Evolutionary conservation across 2,888 invertebrate species (phyloP).

Genomic region (Cosmopolites sordidus): DNA sequence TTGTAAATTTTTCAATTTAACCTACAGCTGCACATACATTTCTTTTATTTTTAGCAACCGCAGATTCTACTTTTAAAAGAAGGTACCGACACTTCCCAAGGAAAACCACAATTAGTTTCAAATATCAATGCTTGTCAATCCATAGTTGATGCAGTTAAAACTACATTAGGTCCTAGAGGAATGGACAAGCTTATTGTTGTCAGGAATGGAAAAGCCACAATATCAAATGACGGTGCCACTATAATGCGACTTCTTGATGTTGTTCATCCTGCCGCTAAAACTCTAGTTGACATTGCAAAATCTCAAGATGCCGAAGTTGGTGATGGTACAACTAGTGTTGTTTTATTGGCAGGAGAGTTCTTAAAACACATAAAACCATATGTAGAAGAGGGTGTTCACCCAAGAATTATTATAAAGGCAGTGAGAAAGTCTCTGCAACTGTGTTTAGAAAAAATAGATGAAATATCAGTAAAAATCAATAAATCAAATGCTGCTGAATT

Average conservation of each 20-base stretch:
- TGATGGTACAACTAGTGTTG: constrained; percentile 98
- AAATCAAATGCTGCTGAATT: constrained; percentile 59
- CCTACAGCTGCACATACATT: constrained; percentile 11
- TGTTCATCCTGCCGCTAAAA: constrained; percentile 97
- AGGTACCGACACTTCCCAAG: constrained; percentile 95
- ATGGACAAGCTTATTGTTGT: constrained; percentile 99
- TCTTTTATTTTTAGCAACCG: constrained; percentile 64
- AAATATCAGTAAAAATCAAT: constrained; percentile 77
- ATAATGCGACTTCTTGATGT: constrained; percentile 98
- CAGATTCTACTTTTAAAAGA: constrained; percentile 97
- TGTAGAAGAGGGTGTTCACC: constrained; percentile 95
- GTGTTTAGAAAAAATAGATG: constrained; percentile 76
- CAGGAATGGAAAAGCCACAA: constrained; percentile 83
- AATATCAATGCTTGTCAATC: constrained; percentile 97
- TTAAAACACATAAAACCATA: constrained; percentile 91
- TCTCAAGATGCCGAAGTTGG: constrained; percentile 99
- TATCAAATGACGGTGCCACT: constrained; percentile 99
- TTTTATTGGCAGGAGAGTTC: constrained; percentile 91
- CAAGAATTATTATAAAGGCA: constrained; percentile 86
- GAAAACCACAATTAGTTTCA: constrained; percentile 91
- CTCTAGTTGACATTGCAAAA: constrained; percentile 96
- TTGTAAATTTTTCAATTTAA: neutral
- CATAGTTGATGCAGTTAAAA: constrained; percentile 93
- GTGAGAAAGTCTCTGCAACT: constrained; percentile 79
- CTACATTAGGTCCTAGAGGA: constrained; percentile 96